A percentile compares a stretch with the other conserved stretches of the same genome.
phyloP scores from a whole-genome alignment of 2,113 vertebrate species.

The Gasterosteus aculeatus region DNA sequence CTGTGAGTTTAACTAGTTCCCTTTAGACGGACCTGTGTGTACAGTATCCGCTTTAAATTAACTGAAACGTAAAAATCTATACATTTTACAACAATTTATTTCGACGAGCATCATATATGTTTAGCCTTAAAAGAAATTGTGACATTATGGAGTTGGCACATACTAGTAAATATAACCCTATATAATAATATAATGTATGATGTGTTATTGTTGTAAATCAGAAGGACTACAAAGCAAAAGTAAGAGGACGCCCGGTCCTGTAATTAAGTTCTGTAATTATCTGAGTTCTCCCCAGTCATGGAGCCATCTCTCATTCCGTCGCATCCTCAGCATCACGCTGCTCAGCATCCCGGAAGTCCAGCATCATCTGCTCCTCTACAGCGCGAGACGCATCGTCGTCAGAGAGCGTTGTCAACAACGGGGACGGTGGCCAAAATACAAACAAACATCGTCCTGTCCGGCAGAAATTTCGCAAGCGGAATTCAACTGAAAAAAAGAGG shows the following conservation, averaged over 20 bases:
- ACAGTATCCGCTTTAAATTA: background rate
- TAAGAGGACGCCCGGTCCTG: background rate
- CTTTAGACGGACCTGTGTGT: background rate
- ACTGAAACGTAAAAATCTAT: background rate
- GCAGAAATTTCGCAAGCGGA: slow-evolving; percentile 24
- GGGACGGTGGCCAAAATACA: slow-evolving; percentile 41
- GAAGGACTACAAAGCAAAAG: background rate
- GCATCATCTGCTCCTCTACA: slow-evolving; percentile 56
- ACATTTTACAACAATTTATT: background rate
- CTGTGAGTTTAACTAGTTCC: slow-evolving; percentile 32
- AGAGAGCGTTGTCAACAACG: slow-evolving; percentile 66
- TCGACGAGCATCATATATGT: background rate
- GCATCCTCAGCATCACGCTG: slow-evolving; percentile 46
- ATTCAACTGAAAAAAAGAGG: slow-evolving; percentile 37
- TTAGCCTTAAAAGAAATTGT: background rate
- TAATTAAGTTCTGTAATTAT: background rate
- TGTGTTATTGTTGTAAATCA: background rate
- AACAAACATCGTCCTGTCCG: slow-evolving; percentile 11
- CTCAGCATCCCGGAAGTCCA: slow-evolving; percentile 76
- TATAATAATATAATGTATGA: too few species aligned
- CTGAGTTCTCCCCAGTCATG: background rate
- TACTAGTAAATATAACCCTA: background rate
- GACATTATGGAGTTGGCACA: background rate
- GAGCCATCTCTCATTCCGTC: background rate
- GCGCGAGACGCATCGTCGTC: slow-evolving; percentile 63